Evolutionary conservation across 1,140 invertebrate species (phyloP).

Genomic region (Drosophila lacertosa): DNA sequence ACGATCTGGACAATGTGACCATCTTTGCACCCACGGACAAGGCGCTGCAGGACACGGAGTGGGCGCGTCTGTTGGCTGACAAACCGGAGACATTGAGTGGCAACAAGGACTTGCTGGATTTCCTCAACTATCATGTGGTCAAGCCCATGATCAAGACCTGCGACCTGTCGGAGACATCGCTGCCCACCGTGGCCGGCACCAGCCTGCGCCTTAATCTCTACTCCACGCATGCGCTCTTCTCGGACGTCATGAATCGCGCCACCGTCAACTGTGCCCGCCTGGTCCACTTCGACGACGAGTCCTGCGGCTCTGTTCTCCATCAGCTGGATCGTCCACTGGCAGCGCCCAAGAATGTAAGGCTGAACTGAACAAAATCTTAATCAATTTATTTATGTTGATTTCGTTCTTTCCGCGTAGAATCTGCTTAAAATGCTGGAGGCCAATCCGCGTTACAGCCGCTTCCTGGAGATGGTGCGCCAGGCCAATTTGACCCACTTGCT

Average conservation of each 20-base stretch:
- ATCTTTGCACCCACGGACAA: conserved; percentile 88
- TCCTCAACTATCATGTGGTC: conserved; percentile 86
- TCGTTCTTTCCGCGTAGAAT: conserved; percentile 43
- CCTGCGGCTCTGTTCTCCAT: conserved; percentile 87
- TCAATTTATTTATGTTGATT: too few species aligned
- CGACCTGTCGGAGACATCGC: conserved; percentile 85
- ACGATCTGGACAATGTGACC: conserved; percentile 86
- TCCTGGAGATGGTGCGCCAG: conserved; percentile 73
- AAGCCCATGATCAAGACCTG: conserved; percentile 85
- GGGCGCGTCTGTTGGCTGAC: conserved; percentile 81
- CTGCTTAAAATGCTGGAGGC: conserved; percentile 69
- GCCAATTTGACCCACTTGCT: conserved; percentile 77
- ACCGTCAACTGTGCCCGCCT: conserved; percentile 88
- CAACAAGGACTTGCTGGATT: conserved; percentile 85
- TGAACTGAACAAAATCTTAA: too few species aligned
- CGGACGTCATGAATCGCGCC: conserved; percentile 84
- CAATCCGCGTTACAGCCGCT: conserved; percentile 81
- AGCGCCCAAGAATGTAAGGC: conserved; percentile 84
- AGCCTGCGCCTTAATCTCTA: conserved; percentile 86
- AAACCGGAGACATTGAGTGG: conserved; percentile 77
- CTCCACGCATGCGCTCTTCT: conserved; percentile 85
- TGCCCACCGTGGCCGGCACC: conserved; percentile 84
- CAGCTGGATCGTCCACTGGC: conserved; percentile 86
- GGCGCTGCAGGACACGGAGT: conserved; percentile 85
- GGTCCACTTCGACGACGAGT: conserved; percentile 86